Evolutionary conservation across 1,140 invertebrate species (phyloP).

Genomic region (Scaptomyza hsui): DNA sequence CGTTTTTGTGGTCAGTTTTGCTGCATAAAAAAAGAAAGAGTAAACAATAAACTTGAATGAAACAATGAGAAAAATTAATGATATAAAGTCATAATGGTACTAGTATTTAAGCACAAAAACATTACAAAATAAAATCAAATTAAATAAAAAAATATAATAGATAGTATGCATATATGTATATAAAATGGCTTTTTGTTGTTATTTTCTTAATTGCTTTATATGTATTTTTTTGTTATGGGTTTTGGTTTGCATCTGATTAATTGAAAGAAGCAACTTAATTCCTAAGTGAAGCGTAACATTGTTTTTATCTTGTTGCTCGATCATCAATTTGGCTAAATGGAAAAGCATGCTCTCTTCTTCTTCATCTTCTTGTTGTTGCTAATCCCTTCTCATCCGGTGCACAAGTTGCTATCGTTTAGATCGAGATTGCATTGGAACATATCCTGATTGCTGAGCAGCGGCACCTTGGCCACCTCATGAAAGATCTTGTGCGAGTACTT

Average conservation of each 20-base stretch:
- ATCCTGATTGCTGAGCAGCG: constrained; percentile 85
- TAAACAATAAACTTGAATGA: constrained; percentile 27
- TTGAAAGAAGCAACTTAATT: constrained; percentile 11
- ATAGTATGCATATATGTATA: neutral
- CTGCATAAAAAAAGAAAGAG: constrained; percentile 2
- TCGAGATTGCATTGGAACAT: constrained; percentile 76
- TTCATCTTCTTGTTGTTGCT: too few species aligned
- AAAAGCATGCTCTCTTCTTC: neutral
- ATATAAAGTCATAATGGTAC: constrained; percentile 22
- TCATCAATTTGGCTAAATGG: constrained; percentile 69
- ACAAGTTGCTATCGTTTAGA: constrained; percentile 54
- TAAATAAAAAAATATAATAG: constrained; percentile 32
- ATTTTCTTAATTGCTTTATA: neutral
- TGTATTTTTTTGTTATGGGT: neutral
- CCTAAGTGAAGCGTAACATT: constrained; percentile 42
- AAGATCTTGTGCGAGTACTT: constrained; percentile 98
- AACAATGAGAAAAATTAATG: constrained; percentile 15
- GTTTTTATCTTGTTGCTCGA: constrained; percentile 22
- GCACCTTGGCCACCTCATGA: constrained; percentile 91
- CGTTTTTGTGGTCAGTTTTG: neutral
- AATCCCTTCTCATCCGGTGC: constrained; percentile 15
- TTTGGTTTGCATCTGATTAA: neutral
- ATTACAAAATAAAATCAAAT: constrained; percentile 35
- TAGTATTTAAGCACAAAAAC: too few species aligned
- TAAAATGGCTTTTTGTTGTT: neutral